Evolutionary conservation across 2,113 vertebrate species (phyloP).

Genomic region (Chloroceryle aenea): DNA sequence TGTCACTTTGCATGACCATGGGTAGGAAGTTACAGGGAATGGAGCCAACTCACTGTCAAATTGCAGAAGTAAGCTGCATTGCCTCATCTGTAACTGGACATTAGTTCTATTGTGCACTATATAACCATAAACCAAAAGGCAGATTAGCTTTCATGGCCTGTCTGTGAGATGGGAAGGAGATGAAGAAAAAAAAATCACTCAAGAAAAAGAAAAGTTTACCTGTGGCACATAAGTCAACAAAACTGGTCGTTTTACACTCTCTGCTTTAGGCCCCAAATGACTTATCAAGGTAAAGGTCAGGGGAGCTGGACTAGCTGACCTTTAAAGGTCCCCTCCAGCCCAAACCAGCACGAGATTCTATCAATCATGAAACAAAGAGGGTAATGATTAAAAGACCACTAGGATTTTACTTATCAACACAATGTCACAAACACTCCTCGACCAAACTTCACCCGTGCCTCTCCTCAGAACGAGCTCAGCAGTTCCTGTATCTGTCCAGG

Average conservation of each 20-base stretch:
- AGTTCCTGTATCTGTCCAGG: neutral
- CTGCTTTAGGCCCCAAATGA: neutral
- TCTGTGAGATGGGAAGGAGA: neutral
- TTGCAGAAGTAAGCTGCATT: neutral
- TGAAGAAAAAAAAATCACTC: neutral
- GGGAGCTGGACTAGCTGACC: no score
- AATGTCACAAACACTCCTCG: neutral
- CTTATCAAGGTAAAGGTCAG: neutral
- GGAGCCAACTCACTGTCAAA: neutral
- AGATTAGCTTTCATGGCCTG: neutral
- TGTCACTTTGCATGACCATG: neutral
- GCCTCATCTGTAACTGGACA: neutral
- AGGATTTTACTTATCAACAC: neutral
- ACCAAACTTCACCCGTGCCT: fast-evolving
- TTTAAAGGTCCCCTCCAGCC: no score
- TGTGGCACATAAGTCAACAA: fast-evolving
- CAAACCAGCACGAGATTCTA: no score
- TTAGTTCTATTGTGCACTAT: neutral
- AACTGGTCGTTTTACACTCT: neutral
- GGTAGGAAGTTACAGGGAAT: neutral
- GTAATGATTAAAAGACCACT: neutral
- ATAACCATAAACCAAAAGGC: neutral
- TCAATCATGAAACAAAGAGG: neutral
- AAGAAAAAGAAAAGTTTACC: neutral
- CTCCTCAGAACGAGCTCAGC: neutral